Base-by-base conservation (phyloP, 1,140 invertebrate genomes). In the Magallana ariakensis region DNA sequence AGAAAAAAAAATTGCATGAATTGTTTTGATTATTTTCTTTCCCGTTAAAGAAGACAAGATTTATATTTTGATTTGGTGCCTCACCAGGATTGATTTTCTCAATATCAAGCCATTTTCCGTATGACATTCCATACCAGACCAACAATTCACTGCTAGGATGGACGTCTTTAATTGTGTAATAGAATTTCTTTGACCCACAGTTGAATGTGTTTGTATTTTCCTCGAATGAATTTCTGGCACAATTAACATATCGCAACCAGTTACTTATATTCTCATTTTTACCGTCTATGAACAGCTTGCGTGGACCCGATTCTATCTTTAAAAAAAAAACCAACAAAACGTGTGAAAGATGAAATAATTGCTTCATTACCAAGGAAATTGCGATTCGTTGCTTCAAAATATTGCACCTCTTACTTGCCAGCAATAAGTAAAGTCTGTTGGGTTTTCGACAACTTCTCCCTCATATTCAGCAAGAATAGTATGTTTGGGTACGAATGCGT, bases 131-230 rank as follows among this genome's bases (percentile, higher is more conserved):
- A 75, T 75, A 75, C 66, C 66, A 75, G 19, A 75, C 66, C 66
- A 75, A 75, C 22, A 75, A 26, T 75, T 75, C 66, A 13, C 22
- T 75, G 66, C 26, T 75, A 13, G 22, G 19, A 13, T 75, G 13
- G 11, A 75, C 22, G 4, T 75, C 66, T 75, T 75, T 75, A 33
- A 26, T 75, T 13, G 66, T 75, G 66, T 26, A 75, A 46, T 75
- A 75, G 33, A 75, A 75, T 75, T 75, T 75, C 66, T 75, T 75
- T 26, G 22, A 75, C 11, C 22, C 66, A 75, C 66, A 75, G 22
- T 75, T 75, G 66, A 75, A 75, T 11, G 66, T 75, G 26, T 75
- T 8, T 33, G 22, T 75, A 26, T 75, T 75, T 75, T 75, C 66
- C 22, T 75, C 66, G 15, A 75, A 75, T 75, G 66, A 7, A 75